Evolutionary conservation across 2,888 invertebrate genomes (phyloP).

Genomic region (Belgica antarctica): DNA sequence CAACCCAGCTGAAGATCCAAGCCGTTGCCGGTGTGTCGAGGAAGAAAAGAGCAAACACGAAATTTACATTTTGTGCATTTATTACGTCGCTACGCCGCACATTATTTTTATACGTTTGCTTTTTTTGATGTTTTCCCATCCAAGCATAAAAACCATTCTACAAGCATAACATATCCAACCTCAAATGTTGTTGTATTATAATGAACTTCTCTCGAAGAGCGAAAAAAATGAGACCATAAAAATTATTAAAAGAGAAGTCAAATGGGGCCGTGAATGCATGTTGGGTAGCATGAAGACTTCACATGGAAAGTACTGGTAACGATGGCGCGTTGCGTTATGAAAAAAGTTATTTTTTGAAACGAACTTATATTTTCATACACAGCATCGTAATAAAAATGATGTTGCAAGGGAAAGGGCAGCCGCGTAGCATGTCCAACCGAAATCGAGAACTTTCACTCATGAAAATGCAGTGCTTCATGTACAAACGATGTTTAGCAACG

Average conservation of each 20-base stretch:
- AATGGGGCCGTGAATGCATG: background rate
- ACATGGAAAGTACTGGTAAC: too few species aligned
- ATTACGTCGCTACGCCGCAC: background rate
- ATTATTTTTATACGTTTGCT: background rate
- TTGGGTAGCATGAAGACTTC: too few species aligned
- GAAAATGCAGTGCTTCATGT: too few species aligned
- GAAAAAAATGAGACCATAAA: background rate
- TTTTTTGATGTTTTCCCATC: background rate
- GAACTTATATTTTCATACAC: too few species aligned
- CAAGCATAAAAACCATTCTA: background rate
- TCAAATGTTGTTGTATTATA: background rate
- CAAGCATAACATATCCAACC: constrained; percentile 5
- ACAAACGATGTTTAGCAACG: too few species aligned
- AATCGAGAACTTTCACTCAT: too few species aligned
- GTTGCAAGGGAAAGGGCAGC: too few species aligned
- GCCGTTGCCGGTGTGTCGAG: background rate
- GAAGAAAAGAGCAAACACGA: constrained; percentile 3
- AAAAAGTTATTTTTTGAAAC: too few species aligned
- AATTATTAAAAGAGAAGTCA: background rate
- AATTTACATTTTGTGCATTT: constrained; percentile 29
- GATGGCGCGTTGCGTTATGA: too few species aligned
- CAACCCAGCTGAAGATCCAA: constrained; percentile 7
- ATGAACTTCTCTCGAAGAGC: constrained; percentile 5
- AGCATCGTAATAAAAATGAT: constrained; percentile 9
- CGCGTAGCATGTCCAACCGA: too few species aligned